Base-by-base conservation (phyloP, 64 coral and sea anemone species). In the Porites lutea region DNA sequence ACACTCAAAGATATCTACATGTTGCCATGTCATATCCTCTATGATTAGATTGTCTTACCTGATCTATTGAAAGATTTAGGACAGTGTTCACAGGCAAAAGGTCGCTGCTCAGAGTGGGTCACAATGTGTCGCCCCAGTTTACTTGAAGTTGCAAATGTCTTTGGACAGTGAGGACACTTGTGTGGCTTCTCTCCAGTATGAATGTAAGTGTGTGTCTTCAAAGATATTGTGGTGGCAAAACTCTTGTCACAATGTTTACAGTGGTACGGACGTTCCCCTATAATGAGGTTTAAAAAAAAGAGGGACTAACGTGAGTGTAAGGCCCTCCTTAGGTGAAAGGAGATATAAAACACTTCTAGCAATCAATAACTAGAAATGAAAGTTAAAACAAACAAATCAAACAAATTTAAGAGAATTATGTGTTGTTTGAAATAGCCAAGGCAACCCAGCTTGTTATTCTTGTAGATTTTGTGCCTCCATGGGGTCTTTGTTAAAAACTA, bases 21-120 rank as follows among this genome's bases (percentile, higher is more conserved):
- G 3, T 64, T 15, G 16, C 3, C 61, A 64, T 3, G 4, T 11
- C 13, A 3, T 0, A 18, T 16, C 18, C 13, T 4, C 0, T 0
- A 65, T 12, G 4, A 4, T 3, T 3, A 12, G 19, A 19, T 52
- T 18, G 19, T 52, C 47, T 73, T 23, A 93, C 94, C 94, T 79
- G 94, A 95, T 95, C 94, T 95, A 49, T 95, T 95, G 55, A 95
- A 95, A 46, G 94, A 91, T 68, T 95, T 95, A 2, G 89, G 88
- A 48, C 94, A 95, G 23, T 91, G 88, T 12, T 90, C 75, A 91
- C 94, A 95, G 2, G 89, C 57, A 78, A 72, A 95, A 20, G 94
- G 94, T 18, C 94, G 72, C 80, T 91, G 89, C 59, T 95, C 94
- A 19, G 94, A 91, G 67, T 95, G 94, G 9, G 94, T 95, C 20